Evolutionary conservation across 2,797 vertebrate species (phyloP), one percentile per base, ranked within the genome.

Genomic region (Enteromius afrohamiltoni): DNA sequence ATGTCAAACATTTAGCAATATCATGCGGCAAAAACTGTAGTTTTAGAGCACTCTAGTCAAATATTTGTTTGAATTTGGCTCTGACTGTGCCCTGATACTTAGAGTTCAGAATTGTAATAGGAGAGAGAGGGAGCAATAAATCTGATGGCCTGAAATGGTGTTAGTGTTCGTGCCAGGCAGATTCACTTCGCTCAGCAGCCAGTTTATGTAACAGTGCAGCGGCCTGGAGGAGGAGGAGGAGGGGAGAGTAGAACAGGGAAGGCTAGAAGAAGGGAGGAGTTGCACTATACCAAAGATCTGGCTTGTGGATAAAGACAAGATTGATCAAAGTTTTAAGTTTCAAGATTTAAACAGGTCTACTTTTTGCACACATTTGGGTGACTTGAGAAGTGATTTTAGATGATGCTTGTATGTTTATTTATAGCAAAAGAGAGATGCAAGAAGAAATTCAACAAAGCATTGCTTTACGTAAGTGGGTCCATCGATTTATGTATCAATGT

Each of bases 311-410:
- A 11, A 69, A 53, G 70, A 45, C 55, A 69, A 77, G 80, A 40
- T 77, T 88, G 84, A 86, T n/a, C 45, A 26, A 55, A 21, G 62
- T 89, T 90, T 40, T 26, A 51, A 10, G 70, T 89, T 90, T 75
- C 31, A 77, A n/a, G 17, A 65, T 79, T 79, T 37, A 64, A 68
- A 53, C 23, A 79, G 19, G 13, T 16, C 42, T 51, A 34, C 40
- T 8, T 6, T n/a, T 58, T 23, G 74, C 8, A 23, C 11, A 16
- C 14, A 6, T 75, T 75, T 8, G 29, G 49, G 11, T 37, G 49
- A 6, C 14, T 34, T 42, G 21, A 42, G 34, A 76, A 34, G 53
- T 75, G 13, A 7, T 17, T 58, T 76, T n/a, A 58, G 31, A n/a
- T 76, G 34, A 76, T 23, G 3, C 7, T 71, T 4, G 21, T n/a